Percentiles rank a stretch among this genome's conserved stretches.
phyloP scores from a whole-genome alignment of 1,140 invertebrate genomes.

The Limonius californicus region DNA sequence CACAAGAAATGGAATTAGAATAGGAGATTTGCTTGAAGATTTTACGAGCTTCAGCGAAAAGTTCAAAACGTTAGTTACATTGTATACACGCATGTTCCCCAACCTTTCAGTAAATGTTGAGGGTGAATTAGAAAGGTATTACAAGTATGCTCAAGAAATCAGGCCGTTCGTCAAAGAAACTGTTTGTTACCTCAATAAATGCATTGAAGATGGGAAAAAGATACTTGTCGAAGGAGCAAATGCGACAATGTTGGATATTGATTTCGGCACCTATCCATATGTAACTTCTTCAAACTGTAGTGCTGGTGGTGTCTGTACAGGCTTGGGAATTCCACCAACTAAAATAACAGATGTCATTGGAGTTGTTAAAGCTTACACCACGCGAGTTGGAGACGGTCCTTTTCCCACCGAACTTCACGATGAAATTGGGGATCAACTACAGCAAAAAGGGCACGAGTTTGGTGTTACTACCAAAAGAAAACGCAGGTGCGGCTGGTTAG shows the following conservation, averaged over 20 bases:
- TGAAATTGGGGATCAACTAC: slow-evolving; percentile 77
- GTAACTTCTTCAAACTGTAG: slow-evolving; percentile 99
- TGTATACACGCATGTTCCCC: slow-evolving; percentile 86
- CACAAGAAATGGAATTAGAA: slow-evolving; percentile 84
- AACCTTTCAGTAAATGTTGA: slow-evolving; percentile 84
- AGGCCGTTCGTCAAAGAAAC: slow-evolving; percentile 89
- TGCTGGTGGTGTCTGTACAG: slow-evolving; percentile 96
- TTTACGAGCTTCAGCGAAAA: slow-evolving; percentile 85
- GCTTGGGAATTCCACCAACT: slow-evolving; percentile 90
- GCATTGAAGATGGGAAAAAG: slow-evolving; percentile 66
- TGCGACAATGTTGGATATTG: slow-evolving; percentile 95
- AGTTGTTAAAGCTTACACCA: slow-evolving; percentile 98
- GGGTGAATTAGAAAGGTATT: slow-evolving; percentile 75
- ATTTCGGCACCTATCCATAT: slow-evolving; percentile 98
- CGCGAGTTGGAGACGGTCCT: slow-evolving; percentile 94
- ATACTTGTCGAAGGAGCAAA: slow-evolving; percentile 96
- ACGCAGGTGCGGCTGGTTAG: slow-evolving; percentile 97
- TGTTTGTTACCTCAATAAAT: slow-evolving; percentile 79
- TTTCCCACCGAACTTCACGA: slow-evolving; percentile 92
- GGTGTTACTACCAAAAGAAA: slow-evolving; percentile 95
- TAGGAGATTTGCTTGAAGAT: slow-evolving; percentile 91
- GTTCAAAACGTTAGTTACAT: slow-evolving; percentile 75
- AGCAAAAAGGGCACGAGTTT: slow-evolving; percentile 82
- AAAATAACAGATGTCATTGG: slow-evolving; percentile 90
- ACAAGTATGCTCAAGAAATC: slow-evolving; percentile 75